Evolutionary conservation across 1,140 invertebrate genomes (phyloP).

Genomic region (Bradynema listronoti): DNA sequence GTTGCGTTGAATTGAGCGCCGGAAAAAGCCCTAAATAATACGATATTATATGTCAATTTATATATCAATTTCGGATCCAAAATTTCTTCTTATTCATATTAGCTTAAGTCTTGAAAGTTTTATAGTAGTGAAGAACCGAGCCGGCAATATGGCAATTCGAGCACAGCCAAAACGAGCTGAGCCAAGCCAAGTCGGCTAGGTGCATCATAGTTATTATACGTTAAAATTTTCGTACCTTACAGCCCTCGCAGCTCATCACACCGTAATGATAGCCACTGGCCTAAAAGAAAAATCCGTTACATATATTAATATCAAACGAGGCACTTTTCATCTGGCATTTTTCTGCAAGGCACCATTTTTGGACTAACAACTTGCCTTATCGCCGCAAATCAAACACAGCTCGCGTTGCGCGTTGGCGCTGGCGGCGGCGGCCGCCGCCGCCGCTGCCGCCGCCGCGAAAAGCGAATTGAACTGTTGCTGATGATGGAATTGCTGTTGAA

Average conservation of each 20-base stretch:
- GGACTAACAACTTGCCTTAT: not conserved
- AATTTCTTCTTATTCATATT: no score
- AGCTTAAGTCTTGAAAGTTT: no score
- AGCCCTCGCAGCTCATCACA: slow-evolving; percentile 6
- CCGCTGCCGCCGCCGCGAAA: not conserved
- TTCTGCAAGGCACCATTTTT: not conserved
- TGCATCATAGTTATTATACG: not conserved
- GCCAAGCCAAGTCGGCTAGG: no score
- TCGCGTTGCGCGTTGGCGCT: not conserved
- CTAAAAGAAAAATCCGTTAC: no score
- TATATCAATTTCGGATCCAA: no score
- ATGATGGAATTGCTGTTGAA: no score
- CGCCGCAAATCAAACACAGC: slow-evolving; percentile 10
- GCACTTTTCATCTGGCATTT: not conserved
- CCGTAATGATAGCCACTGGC: slow-evolving; percentile 11
- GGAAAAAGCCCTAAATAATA: slow-evolving; percentile 30
- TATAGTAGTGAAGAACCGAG: no score
- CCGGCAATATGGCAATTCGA: no score
- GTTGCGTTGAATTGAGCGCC: slow-evolving; percentile 25
- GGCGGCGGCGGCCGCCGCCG: slow-evolving; percentile 3
- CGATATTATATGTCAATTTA: no score
- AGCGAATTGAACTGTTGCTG: not conserved
- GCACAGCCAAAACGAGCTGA: no score
- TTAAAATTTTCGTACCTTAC: slow-evolving; percentile 3
- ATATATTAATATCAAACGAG: no score